A percentile compares a stretch with the other conserved stretches of the same genome.
Evolutionary conservation across 2,888 invertebrate species (phyloP).

Genomic region (Patella caerulea): DNA sequence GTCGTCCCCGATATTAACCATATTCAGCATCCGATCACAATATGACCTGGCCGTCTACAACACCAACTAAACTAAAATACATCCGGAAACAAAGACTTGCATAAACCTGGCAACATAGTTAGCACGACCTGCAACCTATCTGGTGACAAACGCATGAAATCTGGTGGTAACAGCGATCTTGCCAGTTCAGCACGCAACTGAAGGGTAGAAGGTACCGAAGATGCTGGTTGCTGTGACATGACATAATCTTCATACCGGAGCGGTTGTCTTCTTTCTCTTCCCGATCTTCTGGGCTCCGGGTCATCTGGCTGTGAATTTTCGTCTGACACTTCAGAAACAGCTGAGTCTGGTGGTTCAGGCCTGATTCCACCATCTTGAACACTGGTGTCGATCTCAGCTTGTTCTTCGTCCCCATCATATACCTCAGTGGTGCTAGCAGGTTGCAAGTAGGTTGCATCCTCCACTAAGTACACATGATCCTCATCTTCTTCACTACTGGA

Average conservation of each 20-base stretch:
- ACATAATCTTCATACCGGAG: not conserved
- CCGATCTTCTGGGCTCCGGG: not conserved
- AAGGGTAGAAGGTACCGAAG: not conserved
- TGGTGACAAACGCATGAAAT: not conserved
- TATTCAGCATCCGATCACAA: not conserved
- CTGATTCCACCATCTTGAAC: not conserved
- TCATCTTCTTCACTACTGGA: slow-evolving; percentile 1
- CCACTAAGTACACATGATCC: slow-evolving; percentile 1
- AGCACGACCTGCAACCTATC: not conserved
- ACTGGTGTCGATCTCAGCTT: not conserved
- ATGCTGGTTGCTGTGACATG: not conserved
- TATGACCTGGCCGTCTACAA: not conserved
- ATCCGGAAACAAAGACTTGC: not conserved
- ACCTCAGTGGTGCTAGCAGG: slow-evolving; percentile 3
- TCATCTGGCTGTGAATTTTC: not conserved
- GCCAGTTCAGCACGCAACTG: not conserved
- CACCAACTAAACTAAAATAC: not conserved
- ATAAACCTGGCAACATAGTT: not conserved
- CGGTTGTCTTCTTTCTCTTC: not conserved
- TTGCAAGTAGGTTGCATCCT: not conserved
- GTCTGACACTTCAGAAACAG: not conserved
- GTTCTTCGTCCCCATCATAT: not conserved
- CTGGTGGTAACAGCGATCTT: not conserved
- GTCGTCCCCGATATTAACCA: not conserved
- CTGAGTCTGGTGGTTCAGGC: not conserved